Evolutionary conservation across 1,140 invertebrate species (phyloP), one percentile per base, ranked within the genome.

Genomic region (Pseudomyrmex gracilis): DNA sequence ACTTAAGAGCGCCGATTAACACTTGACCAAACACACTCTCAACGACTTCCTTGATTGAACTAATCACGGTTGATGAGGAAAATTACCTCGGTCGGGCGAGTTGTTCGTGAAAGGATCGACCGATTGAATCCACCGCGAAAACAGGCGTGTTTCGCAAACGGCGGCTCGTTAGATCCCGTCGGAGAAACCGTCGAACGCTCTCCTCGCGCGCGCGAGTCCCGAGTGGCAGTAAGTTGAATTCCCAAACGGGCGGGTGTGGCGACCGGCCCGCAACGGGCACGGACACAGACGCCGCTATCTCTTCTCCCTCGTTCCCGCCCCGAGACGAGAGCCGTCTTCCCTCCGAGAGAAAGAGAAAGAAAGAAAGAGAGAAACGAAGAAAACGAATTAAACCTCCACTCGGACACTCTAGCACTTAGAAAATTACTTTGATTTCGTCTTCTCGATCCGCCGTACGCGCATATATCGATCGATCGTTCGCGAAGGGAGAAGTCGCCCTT

Each of bases 231-330:
- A 92, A 93, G 93, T 92, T 90, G 93, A 94, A 94, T 94, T 94
- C 94, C 94, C 93, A 94, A 94, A 94, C 94, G 94, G 94, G 94
- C 94, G 94, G 93, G 93, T 94, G 94, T 94, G 93, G 92, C 92
- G 93, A 92, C 88, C 92, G 93, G 91, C 93, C 93, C 93, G 93
- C 93, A 90, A 90, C 92, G 92, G 92, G 84, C 91, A 92, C 89
- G 86, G 93, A 92, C 90, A 92, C 89, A 89, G 86, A 91, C 89
- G 84, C 92, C 86, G 85, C 87, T 86, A 83, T 88, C 84, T 84
- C 74, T 85, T 71, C 66, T 55, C 53, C 74, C 71, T 76, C 66
- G 84, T 70, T 63, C 70, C n/a, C 1, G 53, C 15, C n/a, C 24
- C 15, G 13, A 51, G 47, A n/a, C 10, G 20, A 64, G 45, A 24